Conservation (phyloP, 1,140 invertebrate species). For the Cherax quadricarinatus region DNA sequence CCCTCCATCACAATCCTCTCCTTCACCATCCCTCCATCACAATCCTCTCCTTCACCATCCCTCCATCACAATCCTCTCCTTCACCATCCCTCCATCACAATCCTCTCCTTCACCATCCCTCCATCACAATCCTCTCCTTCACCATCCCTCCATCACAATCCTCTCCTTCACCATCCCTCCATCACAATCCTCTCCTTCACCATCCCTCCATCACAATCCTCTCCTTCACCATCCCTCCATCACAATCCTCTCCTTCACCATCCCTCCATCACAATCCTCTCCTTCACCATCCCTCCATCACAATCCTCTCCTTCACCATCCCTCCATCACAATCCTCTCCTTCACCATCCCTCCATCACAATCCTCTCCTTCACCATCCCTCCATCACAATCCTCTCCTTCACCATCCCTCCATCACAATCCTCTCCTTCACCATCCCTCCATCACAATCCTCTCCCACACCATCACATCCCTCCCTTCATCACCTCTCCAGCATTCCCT, state of each 20-base stretch:
- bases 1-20: too few species aligned
- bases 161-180: not conserved
- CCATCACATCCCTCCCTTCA: not conserved
- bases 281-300: not conserved
- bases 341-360: too few species aligned
- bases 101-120: too few species aligned
- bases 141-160: not conserved
- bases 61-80: not conserved
- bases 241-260: too few species aligned
- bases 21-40: not conserved
- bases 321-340: not conserved
- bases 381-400: not conserved
- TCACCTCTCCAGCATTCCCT: not conserved
- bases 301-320: not conserved
- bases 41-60: not conserved
- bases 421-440: too few species aligned
- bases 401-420: too few species aligned
- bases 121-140: too few species aligned
- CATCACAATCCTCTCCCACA: too few species aligned
- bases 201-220: not conserved
- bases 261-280: not conserved
- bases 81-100: not conserved
- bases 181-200: not conserved
- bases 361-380: not conserved
- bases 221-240: too few species aligned